Conservation (phyloP, 2,888 invertebrate species). For the Drosophila quasianomalipes region DNA sequence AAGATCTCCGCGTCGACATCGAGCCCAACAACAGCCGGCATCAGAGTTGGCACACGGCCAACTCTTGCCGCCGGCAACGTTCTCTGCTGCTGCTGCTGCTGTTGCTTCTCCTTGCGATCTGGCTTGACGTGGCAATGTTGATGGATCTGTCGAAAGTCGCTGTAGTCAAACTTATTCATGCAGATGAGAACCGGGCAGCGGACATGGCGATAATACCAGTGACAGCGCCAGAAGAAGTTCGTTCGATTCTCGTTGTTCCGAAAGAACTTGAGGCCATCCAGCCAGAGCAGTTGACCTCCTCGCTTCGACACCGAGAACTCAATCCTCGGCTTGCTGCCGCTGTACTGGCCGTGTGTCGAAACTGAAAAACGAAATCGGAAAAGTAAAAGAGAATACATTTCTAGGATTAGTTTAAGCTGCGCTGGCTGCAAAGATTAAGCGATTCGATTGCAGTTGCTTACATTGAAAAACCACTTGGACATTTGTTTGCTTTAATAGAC, state of each 20-base stretch:
- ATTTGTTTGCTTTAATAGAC: constrained; percentile 60
- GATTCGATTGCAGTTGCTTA: constrained; percentile 13
- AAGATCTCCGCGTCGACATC: constrained; percentile 45
- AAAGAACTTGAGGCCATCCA: constrained; percentile 85
- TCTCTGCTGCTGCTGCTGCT: not conserved
- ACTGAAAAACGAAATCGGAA: constrained; percentile 9
- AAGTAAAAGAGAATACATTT: not conserved
- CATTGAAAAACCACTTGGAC: constrained; percentile 55
- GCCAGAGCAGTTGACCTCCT: constrained; percentile 84
- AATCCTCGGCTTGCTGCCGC: constrained; percentile 79
- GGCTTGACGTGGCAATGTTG: constrained; percentile 83
- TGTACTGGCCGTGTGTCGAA: constrained; percentile 72
- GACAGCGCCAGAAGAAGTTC: constrained; percentile 85
- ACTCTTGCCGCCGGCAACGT: not conserved
- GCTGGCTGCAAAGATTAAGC: not conserved
- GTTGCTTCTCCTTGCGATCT: constrained; percentile 57
- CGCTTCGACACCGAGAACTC: constrained; percentile 84
- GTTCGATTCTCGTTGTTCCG: constrained; percentile 85
- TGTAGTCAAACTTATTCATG: constrained; percentile 84
- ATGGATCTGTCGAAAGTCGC: constrained; percentile 84
- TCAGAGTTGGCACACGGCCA: constrained; percentile 1
- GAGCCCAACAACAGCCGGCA: constrained; percentile 22
- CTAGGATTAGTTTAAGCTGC: not conserved
- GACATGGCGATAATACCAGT: constrained; percentile 84
- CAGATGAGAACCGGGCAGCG: constrained; percentile 85